Base-by-base conservation (phyloP, 2,888 invertebrate genomes). In the Phlogophora meticulosa region DNA sequence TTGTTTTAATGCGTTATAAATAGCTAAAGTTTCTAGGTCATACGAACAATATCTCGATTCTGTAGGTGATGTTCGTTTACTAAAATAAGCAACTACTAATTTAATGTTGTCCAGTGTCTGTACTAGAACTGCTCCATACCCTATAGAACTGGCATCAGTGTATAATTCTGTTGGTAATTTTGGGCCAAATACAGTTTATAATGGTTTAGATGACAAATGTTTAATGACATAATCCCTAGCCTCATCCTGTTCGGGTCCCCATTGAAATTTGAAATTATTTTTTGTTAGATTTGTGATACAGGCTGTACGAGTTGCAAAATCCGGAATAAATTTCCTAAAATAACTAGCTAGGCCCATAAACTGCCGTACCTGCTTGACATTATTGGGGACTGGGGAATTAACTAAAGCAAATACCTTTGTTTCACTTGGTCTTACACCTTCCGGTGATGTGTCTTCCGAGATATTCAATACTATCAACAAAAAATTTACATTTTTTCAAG, bases 71-170 rank as follows among this genome's bases (percentile, higher is more conserved):
- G 28, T 28, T 28, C 28, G 28, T 28, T 28, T 28, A 28, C 28
- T 28, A 28, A 28, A 28, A 28, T 28, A 28, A 28, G 28, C 28
- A 4, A 28, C 28, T 2, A 28, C 28, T 5, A 4, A 4, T 4
- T 62, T 74, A 0, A 2, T 0, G 17, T 64, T 58, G 1, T 78
- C 53, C 2, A 38, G 43, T 56, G 88, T 59, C 7, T 46, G 46
- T 24, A 28, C 7, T 24, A 46, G 2, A 2, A 46, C 24, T 7
- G 46, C 46, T 1, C 87, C 73, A 79, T 81, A 85, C 0, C 85
- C 85, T 0, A 80, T 7, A 0, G 81, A 58, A 64, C 82, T 84
- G 0, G 85, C 83, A 53, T 84, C 85, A 0, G 81, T 84, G 22
- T 83, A 52, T 0, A 85, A 15, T 59, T 84, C 84, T 0, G 81